phyloP scores from a whole-genome alignment of 2,113 vertebrate genomes.

The Eubucco bourcierii region DNA sequence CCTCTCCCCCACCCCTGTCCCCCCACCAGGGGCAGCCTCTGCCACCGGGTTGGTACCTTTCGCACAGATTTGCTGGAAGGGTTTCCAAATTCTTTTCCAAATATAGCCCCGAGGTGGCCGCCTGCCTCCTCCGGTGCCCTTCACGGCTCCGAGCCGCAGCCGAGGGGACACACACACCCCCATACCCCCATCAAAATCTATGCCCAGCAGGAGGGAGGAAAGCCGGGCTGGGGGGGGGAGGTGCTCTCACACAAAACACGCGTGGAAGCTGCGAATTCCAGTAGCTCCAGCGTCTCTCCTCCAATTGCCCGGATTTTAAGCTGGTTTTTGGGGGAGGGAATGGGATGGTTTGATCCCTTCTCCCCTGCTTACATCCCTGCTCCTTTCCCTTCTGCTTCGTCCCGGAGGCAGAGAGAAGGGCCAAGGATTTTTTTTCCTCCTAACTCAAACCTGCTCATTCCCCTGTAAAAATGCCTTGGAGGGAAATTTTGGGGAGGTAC shows the following conservation, averaged over 20 bases:
- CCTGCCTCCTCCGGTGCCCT: neutral
- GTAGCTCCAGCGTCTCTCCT: neutral
- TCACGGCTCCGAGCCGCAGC: neutral
- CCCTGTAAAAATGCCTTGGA: neutral
- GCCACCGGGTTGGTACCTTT: conserved; percentile 13
- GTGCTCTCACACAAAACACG: neutral
- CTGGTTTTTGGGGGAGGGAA: fast-evolving
- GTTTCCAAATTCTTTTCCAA: conserved; percentile 73
- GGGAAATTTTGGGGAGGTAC: fast-evolving
- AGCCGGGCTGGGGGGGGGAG: no score
- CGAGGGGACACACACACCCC: neutral
- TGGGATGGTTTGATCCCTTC: neutral
- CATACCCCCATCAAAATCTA: no score
- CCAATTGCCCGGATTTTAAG: fast-evolving
- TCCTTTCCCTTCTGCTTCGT: neutral
- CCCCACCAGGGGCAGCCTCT: neutral
- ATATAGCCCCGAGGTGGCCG: conserved; percentile 55
- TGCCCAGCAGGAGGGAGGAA: neutral
- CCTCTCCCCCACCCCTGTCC: neutral
- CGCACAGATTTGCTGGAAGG: conserved; percentile 55
- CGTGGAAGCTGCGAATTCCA: neutral
- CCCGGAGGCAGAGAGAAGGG: neutral
- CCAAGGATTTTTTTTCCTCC: neutral
- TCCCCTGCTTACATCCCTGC: neutral
- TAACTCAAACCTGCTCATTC: neutral